Base-by-base conservation (phyloP, 1,140 invertebrate genomes). In the Euura saliciscinereae region DNA sequence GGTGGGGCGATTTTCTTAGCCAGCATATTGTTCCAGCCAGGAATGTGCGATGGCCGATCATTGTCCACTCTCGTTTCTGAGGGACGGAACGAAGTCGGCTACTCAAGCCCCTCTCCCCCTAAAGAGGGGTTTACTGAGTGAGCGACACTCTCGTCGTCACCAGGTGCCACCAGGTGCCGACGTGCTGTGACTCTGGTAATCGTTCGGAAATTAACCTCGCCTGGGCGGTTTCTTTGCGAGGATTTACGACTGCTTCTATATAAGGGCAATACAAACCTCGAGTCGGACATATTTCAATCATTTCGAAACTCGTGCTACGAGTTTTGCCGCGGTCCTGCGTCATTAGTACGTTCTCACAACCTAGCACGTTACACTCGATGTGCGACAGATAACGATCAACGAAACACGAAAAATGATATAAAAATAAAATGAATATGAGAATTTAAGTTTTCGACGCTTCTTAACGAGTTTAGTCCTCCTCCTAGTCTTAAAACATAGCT, bases 171-270 rank as follows among this genome's bases (percentile, higher is more conserved):
- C 85, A 85, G 84, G 82, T 86, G 84, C 80, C 78, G 6, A 8
- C 8, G 51, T n/a, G 10, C 51, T 59, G 8, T n/a, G 51, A 59
- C 8, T 59, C 51, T 59, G 77, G 83, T 86, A 85, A 86, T 86
- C 82, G 84, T 83, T 85, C 83, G 82, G 80, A 84, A 86, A 84
- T 85, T 84, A 86, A 86, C 81, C 82, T 85, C 78, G 82, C 74
- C 74, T 69, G 74, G 75, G 78, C 80, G 81, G 80, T 82, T 85
- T 85, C 83, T 84, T 80, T 79, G 69, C 72, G 44, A 76, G 75
- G 75, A 81, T 82, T 82, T 84, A 79, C 79, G 71, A 74, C 69
- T 76, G 73, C n/a, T 69, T 69, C 80, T 80, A 69, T 85, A 82
- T 82, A 85, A 80, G 83, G 79, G 70, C 76, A 84, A 82, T 82